A percentile compares a stretch with the other conserved stretches of the same genome.
phyloP scores from a whole-genome alignment of 2,797 vertebrate genomes.

The Oryzias dopingdopingensis region DNA sequence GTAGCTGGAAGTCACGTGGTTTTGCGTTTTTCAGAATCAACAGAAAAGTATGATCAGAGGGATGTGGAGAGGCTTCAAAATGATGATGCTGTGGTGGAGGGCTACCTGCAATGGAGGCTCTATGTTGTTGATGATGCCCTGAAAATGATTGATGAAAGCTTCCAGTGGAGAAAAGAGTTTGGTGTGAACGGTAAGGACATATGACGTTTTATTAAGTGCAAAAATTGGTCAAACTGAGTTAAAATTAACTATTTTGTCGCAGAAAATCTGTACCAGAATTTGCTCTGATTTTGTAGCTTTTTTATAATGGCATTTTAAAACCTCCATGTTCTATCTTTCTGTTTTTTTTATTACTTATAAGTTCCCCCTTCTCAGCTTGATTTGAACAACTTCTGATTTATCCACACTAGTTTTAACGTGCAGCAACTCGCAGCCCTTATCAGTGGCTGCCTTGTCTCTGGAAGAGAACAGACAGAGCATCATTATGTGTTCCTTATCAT shows the following conservation, averaged over 20 bases:
- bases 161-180: constrained; percentile 94
- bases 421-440: constrained; percentile 15
- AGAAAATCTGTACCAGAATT: no score
- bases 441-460: constrained; percentile 37
- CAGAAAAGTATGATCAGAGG: constrained; percentile 90
- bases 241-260: neutral
- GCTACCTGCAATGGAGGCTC: constrained; percentile 86
- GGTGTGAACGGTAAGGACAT: constrained; percentile 85
- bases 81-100: constrained; percentile 85
- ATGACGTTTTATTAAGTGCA: neutral
- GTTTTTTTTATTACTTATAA: no score
- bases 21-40: constrained; percentile 74
- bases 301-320: no score
- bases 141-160: constrained; percentile 97
- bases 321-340: no score
- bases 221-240: neutral
- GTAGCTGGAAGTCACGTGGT: constrained; percentile 25
- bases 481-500: constrained; percentile 52
- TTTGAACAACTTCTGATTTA: no score
- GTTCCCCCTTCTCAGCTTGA: no score
- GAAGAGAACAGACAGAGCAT: constrained; percentile 39
- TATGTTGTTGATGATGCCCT: constrained; percentile 86
- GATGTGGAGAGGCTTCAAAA: constrained; percentile 88
- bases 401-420: no score
- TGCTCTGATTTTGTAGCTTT: no score